Evolutionary conservation across 2,888 invertebrate genomes (phyloP), one percentile per base, ranked within the genome.

Genomic region (Caenorhabditis parvicauda): DNA sequence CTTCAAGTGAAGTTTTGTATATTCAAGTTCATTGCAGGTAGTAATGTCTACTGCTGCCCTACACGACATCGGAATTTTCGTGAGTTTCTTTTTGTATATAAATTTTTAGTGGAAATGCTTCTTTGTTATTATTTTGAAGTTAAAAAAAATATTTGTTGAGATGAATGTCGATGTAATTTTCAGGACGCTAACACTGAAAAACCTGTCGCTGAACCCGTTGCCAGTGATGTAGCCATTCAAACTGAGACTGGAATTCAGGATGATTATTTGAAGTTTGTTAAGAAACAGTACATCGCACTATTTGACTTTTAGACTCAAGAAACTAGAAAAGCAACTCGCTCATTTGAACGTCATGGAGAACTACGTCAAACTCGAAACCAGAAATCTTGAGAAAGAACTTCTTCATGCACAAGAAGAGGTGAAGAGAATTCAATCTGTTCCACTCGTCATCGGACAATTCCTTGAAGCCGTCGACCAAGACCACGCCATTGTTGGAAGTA

Each of bases 391-490:
- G 82, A 98, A 98, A 79, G 98, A 98, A 83, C 94, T 96, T 83
- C 86, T 98, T 1, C 98, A 98, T 84, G 98, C 98, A 0, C 96
- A 98, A 72, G 86, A 86, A 75, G 86, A 86, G 69, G 96, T 98
- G 0, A 98, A 98, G 82, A 88, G 96, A 41, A 99, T 99, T 80
- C 96, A 98, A 82, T 95, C 95, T 63, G 98, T 98, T 22, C 98
- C 98, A 1, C 86, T 98, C 51, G 96, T 98, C 0, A 98, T 98
- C 82, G 98, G 98, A 1, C 98, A 98, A 83, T 98, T 98, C 83
- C 86, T 99, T 71, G 98, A 98, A 85, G 96, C 98, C 60, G 95
- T 99, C 35, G 98, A 99, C 84, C 96, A 94, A 82, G 95, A 98
- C 81, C 95, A 95, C 67, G 98, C 96, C 61, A 98, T 98, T 83